These are phyloP conservation scores for Anoplolepis gracilipes DNA, from an alignment of 1,140 invertebrate genomes.

Conservation along the genomic window DNA sequence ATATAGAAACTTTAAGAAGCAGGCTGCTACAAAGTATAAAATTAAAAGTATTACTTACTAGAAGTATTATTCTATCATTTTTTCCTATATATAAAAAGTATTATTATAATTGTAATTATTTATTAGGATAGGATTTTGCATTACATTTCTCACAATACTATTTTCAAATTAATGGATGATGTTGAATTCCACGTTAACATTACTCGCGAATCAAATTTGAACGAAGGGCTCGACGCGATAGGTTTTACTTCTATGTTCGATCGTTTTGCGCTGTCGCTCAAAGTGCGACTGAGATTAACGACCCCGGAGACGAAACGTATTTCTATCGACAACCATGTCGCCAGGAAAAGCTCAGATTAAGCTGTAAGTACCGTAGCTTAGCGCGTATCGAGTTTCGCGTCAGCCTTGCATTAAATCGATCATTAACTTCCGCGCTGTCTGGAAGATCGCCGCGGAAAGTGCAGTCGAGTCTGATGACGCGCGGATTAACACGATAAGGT, in stretches of 20 bases:
- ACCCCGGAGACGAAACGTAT: slow-evolving; percentile 60
- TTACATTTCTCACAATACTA: neutral
- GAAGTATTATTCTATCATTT: neutral
- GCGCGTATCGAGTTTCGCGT: slow-evolving; percentile 66
- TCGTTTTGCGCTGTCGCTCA: slow-evolving; percentile 52
- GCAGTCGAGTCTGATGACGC: slow-evolving; percentile 56
- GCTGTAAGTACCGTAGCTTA: slow-evolving; percentile 69
- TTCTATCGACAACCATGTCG: slow-evolving; percentile 64
- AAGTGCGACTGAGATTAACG: slow-evolving; percentile 55
- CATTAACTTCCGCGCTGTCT: slow-evolving; percentile 66
- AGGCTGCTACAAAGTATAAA: neutral
- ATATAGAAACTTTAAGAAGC: neutral
- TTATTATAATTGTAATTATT: neutral
- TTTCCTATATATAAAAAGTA: neutral
- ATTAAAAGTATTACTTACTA: no score
- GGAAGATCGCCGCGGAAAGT: slow-evolving; percentile 35
- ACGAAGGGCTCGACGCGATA: neutral
- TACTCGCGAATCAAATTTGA: neutral
- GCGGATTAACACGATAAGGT: slow-evolving; percentile 58
- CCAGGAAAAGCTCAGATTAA: slow-evolving; percentile 71
- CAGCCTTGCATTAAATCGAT: slow-evolving; percentile 70
- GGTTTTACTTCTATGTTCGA: slow-evolving; percentile 52
- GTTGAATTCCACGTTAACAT: neutral
- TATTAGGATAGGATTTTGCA: neutral
- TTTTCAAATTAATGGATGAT: neutral